Conservation (phyloP, 2,113 vertebrate genomes). For the Mormoops blainvillei region DNA sequence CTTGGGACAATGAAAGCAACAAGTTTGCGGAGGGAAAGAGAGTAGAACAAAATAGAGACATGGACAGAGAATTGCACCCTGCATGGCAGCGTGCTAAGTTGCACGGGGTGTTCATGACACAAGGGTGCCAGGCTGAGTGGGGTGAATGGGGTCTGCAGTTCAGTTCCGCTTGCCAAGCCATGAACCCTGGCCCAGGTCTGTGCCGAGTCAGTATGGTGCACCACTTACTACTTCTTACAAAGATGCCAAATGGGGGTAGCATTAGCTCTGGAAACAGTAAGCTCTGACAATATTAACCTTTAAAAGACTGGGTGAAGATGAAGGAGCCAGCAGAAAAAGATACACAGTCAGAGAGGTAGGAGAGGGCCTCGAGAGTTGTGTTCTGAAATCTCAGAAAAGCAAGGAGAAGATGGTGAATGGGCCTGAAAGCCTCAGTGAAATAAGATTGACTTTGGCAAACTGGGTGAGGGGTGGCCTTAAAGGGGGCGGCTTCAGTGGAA, state of each 20-base stretch:
- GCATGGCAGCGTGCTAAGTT: background rate
- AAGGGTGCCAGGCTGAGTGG: background rate
- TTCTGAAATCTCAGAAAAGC: background rate
- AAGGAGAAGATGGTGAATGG: background rate
- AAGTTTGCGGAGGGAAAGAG: background rate
- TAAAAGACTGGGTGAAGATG: background rate
- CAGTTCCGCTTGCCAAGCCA: background rate
- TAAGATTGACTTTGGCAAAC: background rate
- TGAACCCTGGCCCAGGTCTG: background rate
- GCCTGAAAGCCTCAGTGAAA: background rate
- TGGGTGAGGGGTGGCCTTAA: background rate
- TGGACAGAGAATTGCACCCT: background rate
- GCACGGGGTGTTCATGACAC: background rate
- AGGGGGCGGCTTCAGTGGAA: background rate
- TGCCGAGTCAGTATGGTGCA: background rate
- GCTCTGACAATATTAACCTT: too few species aligned
- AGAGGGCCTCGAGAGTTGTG: background rate
- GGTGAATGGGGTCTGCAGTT: background rate
- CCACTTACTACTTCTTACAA: background rate
- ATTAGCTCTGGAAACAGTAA: background rate
- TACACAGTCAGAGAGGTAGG: background rate
- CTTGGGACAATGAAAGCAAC: background rate
- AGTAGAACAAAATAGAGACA: background rate
- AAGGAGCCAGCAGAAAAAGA: background rate
- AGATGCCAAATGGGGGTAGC: background rate